Evolutionary conservation across 2,113 vertebrate genomes (phyloP), one percentile per base, ranked within the genome.

Genomic region (Podocnemis expansa): DNA sequence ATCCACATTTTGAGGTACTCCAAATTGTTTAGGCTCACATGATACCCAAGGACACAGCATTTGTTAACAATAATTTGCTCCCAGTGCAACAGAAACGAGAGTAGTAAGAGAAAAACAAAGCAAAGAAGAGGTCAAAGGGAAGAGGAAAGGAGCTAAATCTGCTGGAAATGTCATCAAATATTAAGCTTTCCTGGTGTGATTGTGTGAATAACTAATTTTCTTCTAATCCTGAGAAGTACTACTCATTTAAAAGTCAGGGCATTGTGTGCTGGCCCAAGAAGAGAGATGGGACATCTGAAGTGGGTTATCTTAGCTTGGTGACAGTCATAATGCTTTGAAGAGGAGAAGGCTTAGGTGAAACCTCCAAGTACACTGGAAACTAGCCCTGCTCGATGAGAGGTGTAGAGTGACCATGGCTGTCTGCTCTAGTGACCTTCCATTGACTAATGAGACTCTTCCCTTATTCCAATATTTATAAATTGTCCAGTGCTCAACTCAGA

Each of bases 381-480:
- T 0, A 31, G 76, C 86, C 56, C 5, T 73, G 80, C 8, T 10
- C 4, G 2, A 31, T 1, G 1, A 21, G 14, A 80, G 70, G 70
- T 67, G 3, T 5, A 52, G 60, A 9, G 34, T 67, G 60, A 34
- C 17, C 17, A n/a, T 31, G n/a, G 7, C 31, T 17, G 31, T 31
- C 58, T 29, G 8, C 14, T 16, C 29, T 60, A 60, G 60, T 34
- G 60, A 16, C 16, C 17, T 67, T 67, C 60, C 17, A 21, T 19
- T 67, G 34, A 34, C 34, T 19, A 67, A n/a, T 34, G 31, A 43
- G 5, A 1, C 25, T 27, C 2, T 19, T 54, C 24, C 0, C 2
- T 67, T 54, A 63, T 70, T 49, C 25, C 11, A 2, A 60, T 67
- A n/a, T 67, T 63, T n/a, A 63, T 63, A 63, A 14, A n/a, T 67